Base-by-base conservation (phyloP, 2,797 vertebrate genomes). In the Chloroceryle inda region DNA sequence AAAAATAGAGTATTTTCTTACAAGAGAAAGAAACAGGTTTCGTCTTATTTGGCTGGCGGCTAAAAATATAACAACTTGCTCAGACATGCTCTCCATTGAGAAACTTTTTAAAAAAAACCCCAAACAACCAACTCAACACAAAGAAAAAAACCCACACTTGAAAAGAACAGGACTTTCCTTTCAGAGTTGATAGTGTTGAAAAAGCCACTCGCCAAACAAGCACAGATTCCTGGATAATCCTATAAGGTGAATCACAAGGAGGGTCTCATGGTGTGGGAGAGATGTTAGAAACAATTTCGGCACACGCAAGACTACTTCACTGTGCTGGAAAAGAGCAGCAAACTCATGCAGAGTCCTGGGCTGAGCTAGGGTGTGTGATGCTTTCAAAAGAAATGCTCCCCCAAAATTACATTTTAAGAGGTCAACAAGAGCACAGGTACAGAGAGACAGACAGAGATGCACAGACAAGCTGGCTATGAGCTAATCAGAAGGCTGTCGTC, bases 141-240 rank as follows among this genome's bases (percentile, higher is more conserved):
- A 45, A 76, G 20, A 45, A 63, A 35, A 26, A 58, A 13, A 23
- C 50, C 50, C 27, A 31, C 23, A 26, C 45, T 37, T 31, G 58
- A 84, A 35, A 96, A 73, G 55, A 47, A 89, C 92, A 94, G 35
- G 66, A 79, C 77, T 76, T 73, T 55, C 29, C 13, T 90, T 92
- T 88, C 55, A 75, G 24, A 73, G 85, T 27, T 52, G 45, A 44
- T 31, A 81, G 45, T 7, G 31, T 11, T 69, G 37, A 81, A 89
- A 81, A 85, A 76, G 38, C 52, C 82, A 86, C 85, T 81, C 66
- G 74, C 71, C 7, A 6, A 94, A 85, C 89, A 92, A 85, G 58
- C 66, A 91, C 6, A 73, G 53, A 76, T 77, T 82, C 78, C 37
- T 45, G 44, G 73, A 63, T 89, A 94, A 95, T 90, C 80, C 80